Evolutionary conservation across 2,888 invertebrate genomes (phyloP).

Genomic region (Rambutsinella grinnellia): DNA sequence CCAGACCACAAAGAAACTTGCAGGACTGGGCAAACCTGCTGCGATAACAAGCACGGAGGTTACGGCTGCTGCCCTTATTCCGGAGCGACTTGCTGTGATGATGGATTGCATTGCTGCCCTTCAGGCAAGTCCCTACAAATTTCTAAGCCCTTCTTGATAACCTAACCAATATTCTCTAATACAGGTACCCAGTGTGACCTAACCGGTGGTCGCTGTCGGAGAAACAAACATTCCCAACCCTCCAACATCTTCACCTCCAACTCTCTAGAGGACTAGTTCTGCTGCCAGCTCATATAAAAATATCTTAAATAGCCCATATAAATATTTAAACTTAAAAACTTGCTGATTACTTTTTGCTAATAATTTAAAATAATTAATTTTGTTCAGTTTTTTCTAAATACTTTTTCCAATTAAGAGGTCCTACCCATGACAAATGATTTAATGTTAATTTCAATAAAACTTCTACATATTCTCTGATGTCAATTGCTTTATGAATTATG

Average conservation of each 20-base stretch:
- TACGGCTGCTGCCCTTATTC: slow-evolving; percentile 59
- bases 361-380: not conserved
- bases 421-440: too few relatives aligned
- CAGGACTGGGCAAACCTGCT: slow-evolving; percentile 52
- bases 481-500: too few relatives aligned
- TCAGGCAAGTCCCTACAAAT: slow-evolving; percentile 22
- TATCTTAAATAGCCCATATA: slow-evolving; percentile 6
- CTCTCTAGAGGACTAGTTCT: not conserved
- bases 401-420: too few relatives aligned
- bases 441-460: too few relatives aligned
- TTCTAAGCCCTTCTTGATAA: not conserved
- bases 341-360: not conserved
- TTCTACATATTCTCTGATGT: too few relatives aligned
- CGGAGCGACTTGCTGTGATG: slow-evolving; percentile 55
- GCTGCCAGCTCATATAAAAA: too few relatives aligned
- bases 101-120: slow-evolving; percentile 59
- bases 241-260: not conserved
- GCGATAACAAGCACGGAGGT: slow-evolving; percentile 33
- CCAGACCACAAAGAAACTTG: slow-evolving; percentile 53
- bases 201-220: slow-evolving; percentile 32
- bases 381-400: not conserved
- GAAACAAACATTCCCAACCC: not conserved
- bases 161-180: not conserved
- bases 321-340: not conserved
- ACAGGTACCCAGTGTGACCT: slow-evolving; percentile 36